Evolutionary conservation across 30 jellyfish, hydroid and myxozoan genomes (phyloP).

Genomic region (Pseudorhiza aurosa): DNA sequence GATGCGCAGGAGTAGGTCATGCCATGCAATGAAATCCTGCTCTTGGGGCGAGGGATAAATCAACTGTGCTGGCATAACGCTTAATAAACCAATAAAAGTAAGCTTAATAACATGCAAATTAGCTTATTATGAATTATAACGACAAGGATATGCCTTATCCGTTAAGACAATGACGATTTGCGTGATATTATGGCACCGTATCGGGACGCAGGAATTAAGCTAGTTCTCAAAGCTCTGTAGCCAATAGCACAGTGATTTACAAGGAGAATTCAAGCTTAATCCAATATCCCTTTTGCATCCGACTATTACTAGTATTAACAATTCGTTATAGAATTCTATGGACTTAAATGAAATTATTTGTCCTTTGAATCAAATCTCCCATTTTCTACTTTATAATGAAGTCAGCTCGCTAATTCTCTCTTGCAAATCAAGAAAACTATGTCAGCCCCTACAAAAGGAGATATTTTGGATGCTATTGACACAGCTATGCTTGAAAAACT

Average conservation of each 20-base stretch:
- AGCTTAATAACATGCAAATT: constrained; percentile 61
- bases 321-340: constrained; percentile 26
- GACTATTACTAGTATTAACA: constrained; percentile 2
- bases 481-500: too few species aligned
- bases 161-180: constrained; percentile 26
- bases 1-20: constrained; percentile 41
- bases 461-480: too few species aligned
- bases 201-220: constrained; percentile 20
- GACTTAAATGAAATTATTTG: not conserved
- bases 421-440: too few species aligned
- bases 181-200: constrained; percentile 35
- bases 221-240: not conserved
- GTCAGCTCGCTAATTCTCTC: not conserved
- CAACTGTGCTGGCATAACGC: constrained; percentile 64
- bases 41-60: constrained; percentile 38
- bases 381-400: not conserved
- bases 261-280: not conserved
- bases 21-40: constrained; percentile 39
- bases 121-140: constrained; percentile 45
- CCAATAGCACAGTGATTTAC: constrained; percentile 1
- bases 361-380: not conserved
- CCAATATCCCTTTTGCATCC: constrained; percentile 45
- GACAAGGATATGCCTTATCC: constrained; percentile 44
- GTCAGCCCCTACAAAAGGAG: too few species aligned
- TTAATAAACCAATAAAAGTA: constrained; percentile 63